Evolutionary conservation across 2,888 invertebrate genomes (phyloP).

Genomic region (Dastarcus helophoroides): DNA sequence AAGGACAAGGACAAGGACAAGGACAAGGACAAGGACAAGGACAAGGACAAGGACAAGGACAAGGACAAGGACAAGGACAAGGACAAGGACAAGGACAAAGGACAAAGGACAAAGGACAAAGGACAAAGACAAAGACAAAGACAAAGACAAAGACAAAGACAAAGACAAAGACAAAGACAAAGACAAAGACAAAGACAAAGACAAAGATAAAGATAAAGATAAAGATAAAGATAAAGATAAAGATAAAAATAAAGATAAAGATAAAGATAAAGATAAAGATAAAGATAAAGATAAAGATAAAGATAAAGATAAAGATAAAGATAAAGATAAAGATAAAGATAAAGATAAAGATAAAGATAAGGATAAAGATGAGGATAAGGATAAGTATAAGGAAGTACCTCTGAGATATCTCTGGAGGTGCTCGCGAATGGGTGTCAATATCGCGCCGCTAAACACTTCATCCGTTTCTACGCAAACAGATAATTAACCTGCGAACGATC

Average conservation of each 20-base stretch:
- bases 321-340: too few species aligned
- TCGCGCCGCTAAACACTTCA: too few species aligned
- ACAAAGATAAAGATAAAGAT: not conserved
- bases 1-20: constrained; percentile 4
- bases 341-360: too few species aligned
- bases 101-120: constrained; percentile 2
- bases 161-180: not conserved
- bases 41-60: constrained; percentile 4
- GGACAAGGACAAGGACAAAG: constrained; percentile 4
- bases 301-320: too few species aligned
- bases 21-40: constrained; percentile 4
- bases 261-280: too few species aligned
- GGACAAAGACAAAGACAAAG: constrained; percentile 2
- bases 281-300: too few species aligned
- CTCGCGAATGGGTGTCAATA: too few species aligned
- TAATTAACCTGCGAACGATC: too few species aligned
- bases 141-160: constrained; percentile 2
- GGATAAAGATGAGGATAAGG: too few species aligned
- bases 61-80: constrained; percentile 4
- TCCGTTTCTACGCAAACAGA: too few species aligned
- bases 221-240: not conserved
- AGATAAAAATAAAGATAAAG: not conserved
- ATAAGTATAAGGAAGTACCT: too few species aligned
- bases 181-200: not conserved
- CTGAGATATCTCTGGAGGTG: too few species aligned